A percentile compares a stretch with the other conserved stretches of the same genome.
These are phyloP conservation scores for Entomyzon cyanotis DNA, from an alignment of 2,113 vertebrate species.

Conservation along the genomic window DNA sequence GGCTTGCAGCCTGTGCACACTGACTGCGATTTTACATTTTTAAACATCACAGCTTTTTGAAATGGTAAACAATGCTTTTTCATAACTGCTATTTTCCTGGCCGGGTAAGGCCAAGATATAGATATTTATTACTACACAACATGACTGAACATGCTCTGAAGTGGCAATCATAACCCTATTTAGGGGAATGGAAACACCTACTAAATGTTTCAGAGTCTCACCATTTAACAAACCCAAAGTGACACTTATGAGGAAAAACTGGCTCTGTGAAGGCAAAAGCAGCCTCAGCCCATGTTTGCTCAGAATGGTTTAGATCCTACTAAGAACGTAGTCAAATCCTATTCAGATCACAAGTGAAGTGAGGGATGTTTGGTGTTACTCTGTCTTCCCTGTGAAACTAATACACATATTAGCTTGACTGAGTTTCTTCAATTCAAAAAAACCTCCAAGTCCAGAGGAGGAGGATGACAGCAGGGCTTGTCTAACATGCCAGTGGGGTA, in stretches of 20 bases:
- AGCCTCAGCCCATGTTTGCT: not conserved
- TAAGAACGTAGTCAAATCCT: not conserved
- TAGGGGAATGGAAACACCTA: constrained; percentile 27
- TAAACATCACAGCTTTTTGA: not conserved
- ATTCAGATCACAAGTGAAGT: not conserved
- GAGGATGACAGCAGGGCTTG: not conserved
- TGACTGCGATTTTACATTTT: not conserved
- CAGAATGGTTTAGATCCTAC: not conserved
- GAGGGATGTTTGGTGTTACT: not conserved
- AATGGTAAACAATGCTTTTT: constrained; percentile 3
- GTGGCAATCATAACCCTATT: not conserved
- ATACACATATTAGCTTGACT: not conserved
- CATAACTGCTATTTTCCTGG: not conserved
- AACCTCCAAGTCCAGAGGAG: not conserved
- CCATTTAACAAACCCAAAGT: not conserved
- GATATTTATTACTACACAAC: not conserved
- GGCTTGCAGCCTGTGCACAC: not conserved
- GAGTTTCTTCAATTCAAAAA: not conserved
- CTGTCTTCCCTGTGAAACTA: not conserved
- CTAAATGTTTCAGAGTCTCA: constrained; percentile 2
- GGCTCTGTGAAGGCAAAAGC: not conserved
- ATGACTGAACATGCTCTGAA: not conserved
- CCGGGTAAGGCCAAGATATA: not conserved
- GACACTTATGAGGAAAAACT: not conserved
- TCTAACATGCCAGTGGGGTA: not conserved